Evolutionary conservation across 2,797 vertebrate species (phyloP).

Genomic region (Iguana delicatissima): DNA sequence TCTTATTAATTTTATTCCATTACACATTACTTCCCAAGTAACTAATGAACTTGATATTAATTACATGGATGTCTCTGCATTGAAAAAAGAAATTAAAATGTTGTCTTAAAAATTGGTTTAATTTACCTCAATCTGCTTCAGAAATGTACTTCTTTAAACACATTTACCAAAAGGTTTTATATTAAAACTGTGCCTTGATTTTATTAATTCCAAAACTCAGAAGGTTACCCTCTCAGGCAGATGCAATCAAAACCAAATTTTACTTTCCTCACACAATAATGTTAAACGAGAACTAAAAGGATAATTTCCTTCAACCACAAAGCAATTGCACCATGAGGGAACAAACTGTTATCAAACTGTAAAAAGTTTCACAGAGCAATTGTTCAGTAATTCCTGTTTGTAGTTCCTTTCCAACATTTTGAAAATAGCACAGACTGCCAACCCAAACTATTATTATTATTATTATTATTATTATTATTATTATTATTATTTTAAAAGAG

Average conservation of each 20-base stretch:
- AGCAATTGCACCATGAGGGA: constrained; percentile 90
- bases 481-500: neutral
- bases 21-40: neutral
- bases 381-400: constrained; percentile 95
- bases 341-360: constrained; percentile 89
- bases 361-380: constrained; percentile 87
- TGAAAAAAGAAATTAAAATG: neutral
- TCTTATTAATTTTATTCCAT: constrained; percentile 23
- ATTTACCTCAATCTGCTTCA: constrained; percentile 6
- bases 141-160: constrained; percentile 55
- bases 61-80: neutral
- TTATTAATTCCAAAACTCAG: constrained; percentile 51
- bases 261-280: constrained; percentile 81
- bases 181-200: constrained; percentile 16
- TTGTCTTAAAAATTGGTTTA: neutral
- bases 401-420: constrained; percentile 87
- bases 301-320: constrained; percentile 86
- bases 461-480: no score
- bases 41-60: constrained; percentile 27
- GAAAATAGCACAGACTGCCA: constrained; percentile 82
- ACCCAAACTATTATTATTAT: constrained; percentile 51
- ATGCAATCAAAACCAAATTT: constrained; percentile 79
- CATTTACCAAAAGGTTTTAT: constrained; percentile 58
- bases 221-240: constrained; percentile 70
- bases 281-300: constrained; percentile 85